These are phyloP conservation scores for Ormia ochracea DNA, from an alignment of 2,888 invertebrate genomes.

Conservation along the genomic window DNA sequence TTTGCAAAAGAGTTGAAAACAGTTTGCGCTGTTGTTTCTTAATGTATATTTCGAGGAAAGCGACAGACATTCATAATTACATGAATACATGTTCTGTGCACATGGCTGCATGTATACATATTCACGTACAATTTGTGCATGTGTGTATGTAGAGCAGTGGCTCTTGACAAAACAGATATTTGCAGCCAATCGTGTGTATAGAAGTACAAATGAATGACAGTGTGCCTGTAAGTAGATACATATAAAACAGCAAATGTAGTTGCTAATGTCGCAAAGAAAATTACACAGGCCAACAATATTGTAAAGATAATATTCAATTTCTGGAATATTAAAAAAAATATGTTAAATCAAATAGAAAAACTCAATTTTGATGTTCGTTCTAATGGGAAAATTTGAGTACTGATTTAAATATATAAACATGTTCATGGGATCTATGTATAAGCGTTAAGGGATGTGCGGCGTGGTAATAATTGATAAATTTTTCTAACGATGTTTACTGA, in stretches of 20 bases:
- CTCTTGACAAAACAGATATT: background rate
- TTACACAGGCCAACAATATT: slow-evolving; percentile 23
- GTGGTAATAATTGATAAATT: too few relatives aligned
- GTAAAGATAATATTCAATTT: too few relatives aligned
- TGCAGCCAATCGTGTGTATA: slow-evolving; percentile 28
- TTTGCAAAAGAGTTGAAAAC: slow-evolving; percentile 52
- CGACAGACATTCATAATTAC: background rate
- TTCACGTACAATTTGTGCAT: background rate
- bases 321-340: too few relatives aligned
- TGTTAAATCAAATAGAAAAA: too few relatives aligned
- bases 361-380: too few relatives aligned
- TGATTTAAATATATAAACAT: too few relatives aligned
- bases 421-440: too few relatives aligned
- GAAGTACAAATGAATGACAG: too few relatives aligned
- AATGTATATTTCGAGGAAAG: background rate
- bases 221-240: background rate
- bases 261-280: background rate
- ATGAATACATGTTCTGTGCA: slow-evolving; percentile 10
- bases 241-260: slow-evolving; percentile 1
- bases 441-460: too few relatives aligned
- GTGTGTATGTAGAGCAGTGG: background rate
- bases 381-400: too few relatives aligned
- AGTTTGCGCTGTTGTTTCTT: slow-evolving; percentile 25
- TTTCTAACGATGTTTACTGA: too few relatives aligned
- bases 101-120: background rate